Conservation (phyloP, 92 coral and sea anemone species). For the Isaurus tuberculatus region DNA sequence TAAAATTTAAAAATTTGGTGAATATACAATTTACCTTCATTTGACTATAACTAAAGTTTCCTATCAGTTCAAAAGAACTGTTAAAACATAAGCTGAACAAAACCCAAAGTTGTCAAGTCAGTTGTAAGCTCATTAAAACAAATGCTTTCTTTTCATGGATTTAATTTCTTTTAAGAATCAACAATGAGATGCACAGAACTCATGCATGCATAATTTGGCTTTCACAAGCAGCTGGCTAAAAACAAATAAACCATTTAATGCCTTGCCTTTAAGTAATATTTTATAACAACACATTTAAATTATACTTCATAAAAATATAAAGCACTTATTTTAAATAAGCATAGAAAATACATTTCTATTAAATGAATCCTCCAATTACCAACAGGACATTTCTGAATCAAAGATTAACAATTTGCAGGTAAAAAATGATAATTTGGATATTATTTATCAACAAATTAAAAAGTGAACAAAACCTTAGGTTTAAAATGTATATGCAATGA, state of each 20-base stretch:
- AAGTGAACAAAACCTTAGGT: no score
- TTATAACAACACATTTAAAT: background rate
- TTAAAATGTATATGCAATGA: no score
- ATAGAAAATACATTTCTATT: background rate
- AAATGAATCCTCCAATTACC: background rate
- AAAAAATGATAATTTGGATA: no score
- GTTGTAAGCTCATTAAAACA: background rate
- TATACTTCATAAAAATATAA: background rate
- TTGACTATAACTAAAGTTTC: background rate
- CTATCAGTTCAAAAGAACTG: background rate
- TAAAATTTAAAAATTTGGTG: background rate
- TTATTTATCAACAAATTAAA: no score
- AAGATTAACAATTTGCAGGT: no score
- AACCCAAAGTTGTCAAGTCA: slow-evolving; percentile 8
- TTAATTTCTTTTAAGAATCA: background rate
- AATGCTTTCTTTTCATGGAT: background rate
- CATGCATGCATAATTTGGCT: slow-evolving; percentile 39
- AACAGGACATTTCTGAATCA: background rate
- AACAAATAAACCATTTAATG: slow-evolving; percentile 21
- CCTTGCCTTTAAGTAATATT: background rate
- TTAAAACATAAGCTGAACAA: background rate
- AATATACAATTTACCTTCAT: slow-evolving; percentile 13
- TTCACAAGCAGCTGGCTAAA: slow-evolving; percentile 14
- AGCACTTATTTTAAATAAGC: background rate
- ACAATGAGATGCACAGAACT: slow-evolving; percentile 16